Percentiles rank a stretch among this genome's conserved stretches.
These are phyloP conservation scores for Hemicrepidius hirtus DNA, from an alignment of 2,888 invertebrate species.

Conservation along the genomic window DNA sequence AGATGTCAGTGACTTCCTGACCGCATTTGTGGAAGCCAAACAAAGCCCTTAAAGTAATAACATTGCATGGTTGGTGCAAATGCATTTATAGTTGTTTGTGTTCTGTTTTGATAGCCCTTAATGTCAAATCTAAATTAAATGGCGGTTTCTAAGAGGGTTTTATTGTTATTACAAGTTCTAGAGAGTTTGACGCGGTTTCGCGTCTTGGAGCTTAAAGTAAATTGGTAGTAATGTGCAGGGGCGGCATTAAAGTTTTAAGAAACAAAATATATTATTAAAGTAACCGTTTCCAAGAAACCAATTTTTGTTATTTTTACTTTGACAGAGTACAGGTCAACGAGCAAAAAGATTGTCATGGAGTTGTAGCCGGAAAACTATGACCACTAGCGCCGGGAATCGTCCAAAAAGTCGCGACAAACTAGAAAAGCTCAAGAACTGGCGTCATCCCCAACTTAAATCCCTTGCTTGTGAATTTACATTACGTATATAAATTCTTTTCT, in stretches of 20 bases:
- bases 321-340: too few species aligned
- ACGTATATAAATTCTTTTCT: slow-evolving; percentile 28
- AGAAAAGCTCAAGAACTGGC: slow-evolving; percentile 28
- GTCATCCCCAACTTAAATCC: slow-evolving; percentile 18
- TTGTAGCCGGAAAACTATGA: slow-evolving; percentile 31
- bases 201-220: not conserved
- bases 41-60: not conserved
- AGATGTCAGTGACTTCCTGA: not conserved
- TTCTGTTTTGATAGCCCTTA: slow-evolving; percentile 10
- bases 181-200: slow-evolving; percentile 9
- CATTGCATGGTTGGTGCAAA: not conserved
- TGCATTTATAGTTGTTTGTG: slow-evolving; percentile 8
- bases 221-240: slow-evolving; percentile 2
- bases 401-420: slow-evolving; percentile 36
- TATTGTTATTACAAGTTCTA: not conserved
- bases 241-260: not conserved
- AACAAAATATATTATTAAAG: too few species aligned
- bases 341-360: too few species aligned
- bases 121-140: slow-evolving; percentile 24
- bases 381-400: slow-evolving; percentile 33
- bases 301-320: too few species aligned
- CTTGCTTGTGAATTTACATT: slow-evolving; percentile 29
- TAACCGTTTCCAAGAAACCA: too few species aligned
- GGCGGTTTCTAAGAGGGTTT: not conserved
- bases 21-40: not conserved